Conservation (phyloP, 2,888 invertebrate genomes). For the Drosophila ustulata region DNA sequence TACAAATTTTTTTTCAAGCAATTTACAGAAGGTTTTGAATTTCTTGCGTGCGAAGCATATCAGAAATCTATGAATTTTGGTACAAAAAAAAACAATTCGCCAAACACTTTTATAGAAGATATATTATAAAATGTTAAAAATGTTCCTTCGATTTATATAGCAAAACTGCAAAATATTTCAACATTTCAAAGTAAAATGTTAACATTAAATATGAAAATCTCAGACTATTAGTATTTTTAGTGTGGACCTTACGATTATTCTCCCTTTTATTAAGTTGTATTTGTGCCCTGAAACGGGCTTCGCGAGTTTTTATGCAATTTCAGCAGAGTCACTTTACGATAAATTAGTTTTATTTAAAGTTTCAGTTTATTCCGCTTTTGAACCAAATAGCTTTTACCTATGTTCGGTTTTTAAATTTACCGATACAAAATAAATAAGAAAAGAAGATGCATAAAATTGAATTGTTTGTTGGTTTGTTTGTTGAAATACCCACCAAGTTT, state of each 20-base stretch:
- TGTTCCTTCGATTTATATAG: not conserved
- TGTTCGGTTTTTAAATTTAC: slow-evolving; percentile 51
- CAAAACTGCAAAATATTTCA: not conserved
- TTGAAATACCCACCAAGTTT: slow-evolving; percentile 58
- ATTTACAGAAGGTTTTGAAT: slow-evolving; percentile 82
- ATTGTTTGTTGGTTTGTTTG: slow-evolving; percentile 69
- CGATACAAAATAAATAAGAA: slow-evolving; percentile 26
- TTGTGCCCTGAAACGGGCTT: slow-evolving; percentile 6
- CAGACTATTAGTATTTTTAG: not conserved
- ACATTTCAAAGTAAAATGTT: not conserved
- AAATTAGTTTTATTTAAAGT: slow-evolving; percentile 46
- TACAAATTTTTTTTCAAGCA: slow-evolving; percentile 38
- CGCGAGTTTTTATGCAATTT: slow-evolving; percentile 77
- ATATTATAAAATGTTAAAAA: not conserved
- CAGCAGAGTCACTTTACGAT: slow-evolving; percentile 61
- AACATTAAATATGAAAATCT: not conserved
- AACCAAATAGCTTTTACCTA: slow-evolving; percentile 57
- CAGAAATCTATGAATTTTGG: slow-evolving; percentile 78
- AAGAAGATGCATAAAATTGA: slow-evolving; percentile 54
- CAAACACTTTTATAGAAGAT: not conserved
- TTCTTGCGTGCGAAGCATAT: slow-evolving; percentile 33
- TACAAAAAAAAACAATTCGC: slow-evolving; percentile 2
- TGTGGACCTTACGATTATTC: slow-evolving; percentile 16
- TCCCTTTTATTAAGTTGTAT: slow-evolving; percentile 10
- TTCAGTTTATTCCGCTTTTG: slow-evolving; percentile 50